These are phyloP conservation scores for Dendrocincla tyrannina DNA, from an alignment of 2,797 vertebrate genomes.

Conservation along the genomic window DNA sequence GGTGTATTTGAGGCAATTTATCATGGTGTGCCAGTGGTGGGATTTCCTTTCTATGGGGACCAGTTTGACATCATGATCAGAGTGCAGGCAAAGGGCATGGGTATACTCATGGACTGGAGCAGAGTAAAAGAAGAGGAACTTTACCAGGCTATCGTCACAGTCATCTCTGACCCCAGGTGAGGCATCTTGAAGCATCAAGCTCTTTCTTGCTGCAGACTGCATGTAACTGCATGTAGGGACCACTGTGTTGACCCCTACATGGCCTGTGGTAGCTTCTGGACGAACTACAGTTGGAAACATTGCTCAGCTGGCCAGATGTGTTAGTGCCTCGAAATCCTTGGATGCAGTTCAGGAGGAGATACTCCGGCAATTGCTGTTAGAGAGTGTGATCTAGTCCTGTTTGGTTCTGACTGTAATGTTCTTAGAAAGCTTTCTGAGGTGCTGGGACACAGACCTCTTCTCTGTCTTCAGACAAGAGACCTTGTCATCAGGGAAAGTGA, in stretches of 20 bases:
- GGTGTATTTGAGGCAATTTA: conserved; percentile 73
- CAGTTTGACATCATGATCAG: conserved; percentile 74
- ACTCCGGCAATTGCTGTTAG: not conserved
- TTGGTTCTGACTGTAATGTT: not conserved
- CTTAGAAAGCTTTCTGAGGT: not conserved
- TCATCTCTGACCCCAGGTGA: conserved; percentile 68
- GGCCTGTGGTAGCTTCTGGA: not conserved
- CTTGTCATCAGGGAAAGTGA: not conserved
- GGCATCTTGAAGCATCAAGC: not conserved
- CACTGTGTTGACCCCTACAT: not conserved
- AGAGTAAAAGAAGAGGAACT: conserved; percentile 49
- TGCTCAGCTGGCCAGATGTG: not conserved
- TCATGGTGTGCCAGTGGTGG: conserved; percentile 71
- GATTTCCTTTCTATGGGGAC: conserved; percentile 72
- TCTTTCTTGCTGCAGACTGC: not conserved
- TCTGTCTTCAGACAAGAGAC: not conserved
- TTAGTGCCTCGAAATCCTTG: not conserved
- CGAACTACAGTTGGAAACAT: not conserved
- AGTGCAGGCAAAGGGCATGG: conserved; percentile 69
- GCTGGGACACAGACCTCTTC: not conserved
- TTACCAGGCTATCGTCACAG: conserved; percentile 23
- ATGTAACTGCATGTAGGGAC: not conserved
- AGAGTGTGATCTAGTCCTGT: not conserved
- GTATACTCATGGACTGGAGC: conserved; percentile 63
- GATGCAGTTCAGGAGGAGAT: not conserved